A percentile compares a stretch with the other conserved stretches of the same genome.
These are phyloP conservation scores for Ptiloglossa arizonensis DNA, from an alignment of 1,140 invertebrate species.

Conservation along the genomic window DNA sequence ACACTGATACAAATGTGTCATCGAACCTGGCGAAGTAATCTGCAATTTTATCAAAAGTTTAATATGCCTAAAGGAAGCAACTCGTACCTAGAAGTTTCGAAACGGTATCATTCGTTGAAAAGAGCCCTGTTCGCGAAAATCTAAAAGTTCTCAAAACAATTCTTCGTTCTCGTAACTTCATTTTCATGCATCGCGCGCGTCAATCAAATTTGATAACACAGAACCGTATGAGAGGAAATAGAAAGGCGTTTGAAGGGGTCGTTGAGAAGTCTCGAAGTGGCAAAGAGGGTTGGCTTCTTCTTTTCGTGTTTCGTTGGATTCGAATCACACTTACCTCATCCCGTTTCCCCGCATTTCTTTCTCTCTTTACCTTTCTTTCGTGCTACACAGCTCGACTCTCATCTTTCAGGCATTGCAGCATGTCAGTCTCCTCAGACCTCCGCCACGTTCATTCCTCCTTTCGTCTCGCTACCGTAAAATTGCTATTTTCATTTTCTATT, in stretches of 20 bases:
- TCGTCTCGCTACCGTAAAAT: conserved; percentile 64
- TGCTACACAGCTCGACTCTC: conserved; percentile 31
- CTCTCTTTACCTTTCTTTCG: conserved; percentile 11
- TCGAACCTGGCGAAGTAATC: no score
- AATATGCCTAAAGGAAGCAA: no score
- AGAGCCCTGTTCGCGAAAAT: no score
- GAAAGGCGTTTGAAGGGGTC: conserved; percentile 50
- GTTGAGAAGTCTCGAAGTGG: conserved; percentile 58
- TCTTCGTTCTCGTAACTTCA: background rate
- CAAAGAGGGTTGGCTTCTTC: conserved; percentile 52
- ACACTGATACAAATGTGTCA: no score
- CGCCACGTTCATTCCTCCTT: conserved; percentile 26
- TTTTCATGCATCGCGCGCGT: background rate
- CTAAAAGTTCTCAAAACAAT: conserved; percentile 7
- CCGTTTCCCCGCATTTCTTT: conserved; percentile 20
- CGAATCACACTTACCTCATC: conserved; percentile 74
- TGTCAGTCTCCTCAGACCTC: conserved; percentile 64
- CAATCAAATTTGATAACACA: conserved; percentile 47
- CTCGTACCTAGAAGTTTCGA: no score
- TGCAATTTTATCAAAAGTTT: no score
- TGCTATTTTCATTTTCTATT: conserved; percentile 72
- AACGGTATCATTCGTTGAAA: no score
- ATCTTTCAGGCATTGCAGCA: conserved; percentile 62
- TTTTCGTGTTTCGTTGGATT: conserved; percentile 61
- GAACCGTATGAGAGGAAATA: conserved; percentile 19